These are phyloP conservation scores for Junonia oenone DNA, from an alignment of 2,888 invertebrate genomes.

Conservation along the genomic window DNA sequence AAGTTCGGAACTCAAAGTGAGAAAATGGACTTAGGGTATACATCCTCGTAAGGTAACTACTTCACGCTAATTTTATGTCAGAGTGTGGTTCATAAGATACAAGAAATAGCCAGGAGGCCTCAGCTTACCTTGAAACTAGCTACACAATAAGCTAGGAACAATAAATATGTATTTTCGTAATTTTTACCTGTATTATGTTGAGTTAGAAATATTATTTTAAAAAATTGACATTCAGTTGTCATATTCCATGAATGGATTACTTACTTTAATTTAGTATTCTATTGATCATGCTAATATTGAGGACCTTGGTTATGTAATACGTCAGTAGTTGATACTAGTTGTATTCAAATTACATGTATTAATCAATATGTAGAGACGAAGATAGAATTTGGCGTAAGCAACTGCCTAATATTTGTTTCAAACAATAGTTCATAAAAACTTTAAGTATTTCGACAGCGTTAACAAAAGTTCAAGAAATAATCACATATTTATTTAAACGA, in stretches of 20 bases:
- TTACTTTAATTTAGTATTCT: slow-evolving; percentile 15
- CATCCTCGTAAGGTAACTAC: no score
- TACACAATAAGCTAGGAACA: no score
- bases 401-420: neutral
- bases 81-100: no score
- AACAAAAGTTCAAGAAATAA: neutral
- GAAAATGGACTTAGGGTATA: no score
- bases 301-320: slow-evolving; percentile 13
- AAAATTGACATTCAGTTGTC: slow-evolving; percentile 6
- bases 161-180: no score
- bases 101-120: no score
- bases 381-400: neutral
- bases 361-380: neutral
- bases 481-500: neutral
- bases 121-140: no score
- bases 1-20: no score
- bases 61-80: no score
- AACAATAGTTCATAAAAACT: neutral
- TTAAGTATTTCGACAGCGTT: neutral
- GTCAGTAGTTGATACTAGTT: slow-evolving; percentile 3
- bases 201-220: no score
- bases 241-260: slow-evolving; percentile 5
- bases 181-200: no score
- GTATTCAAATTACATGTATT: slow-evolving; percentile 4
- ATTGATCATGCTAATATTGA: slow-evolving; percentile 3